Base-by-base conservation (phyloP, 2,797 vertebrate genomes). In the Esox lucius region DNA sequence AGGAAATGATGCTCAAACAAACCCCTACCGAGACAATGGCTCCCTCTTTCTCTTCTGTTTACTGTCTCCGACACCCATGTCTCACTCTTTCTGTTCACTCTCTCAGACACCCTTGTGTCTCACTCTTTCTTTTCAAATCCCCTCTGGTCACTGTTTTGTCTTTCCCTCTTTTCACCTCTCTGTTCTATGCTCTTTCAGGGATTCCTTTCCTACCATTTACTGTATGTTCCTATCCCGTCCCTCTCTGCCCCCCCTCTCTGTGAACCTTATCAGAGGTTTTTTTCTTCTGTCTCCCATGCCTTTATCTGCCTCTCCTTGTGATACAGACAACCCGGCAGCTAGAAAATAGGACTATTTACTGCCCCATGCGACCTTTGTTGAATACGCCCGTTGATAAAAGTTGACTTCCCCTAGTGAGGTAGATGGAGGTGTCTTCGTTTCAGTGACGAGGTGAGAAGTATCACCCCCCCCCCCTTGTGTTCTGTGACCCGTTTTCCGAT, bases 321-420 rank as follows among this genome's bases (percentile, higher is more conserved):
- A 83, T 89, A 88, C 86, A 77, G 88, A 86, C 89, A 88, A 83
- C 80, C 80, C 76, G 81, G 79, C 84, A 87, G 81, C 83, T 53
- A 61, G 76, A 76, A 87, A 79, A 82, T 79, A 78, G 75, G 80
- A 80, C 78, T 86, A 77, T 89, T 90, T 87, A 86, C 85, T 72
- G 73, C 73, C 78, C 6, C 0, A 0, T 22, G 77, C 85, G 78
- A 65, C 71, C 78, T 85, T 88, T 89, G 82, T 85, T 87, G 74
- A 78, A 68, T 74, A 68, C 72, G 61, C 26, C 72, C 51, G 70
- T 78, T 88, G 88, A 91, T 93, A 87, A 88, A 85, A 83, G 84
- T 85, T 82, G 78, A 88, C 81, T 31, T 31, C 1, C 28, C 3
- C 28, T 31, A 31, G 28, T 28, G 3, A 31, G 79, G 70, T 85